phyloP scores from a whole-genome alignment of 2,888 invertebrate genomes.

The Odontocolon sp. region DNA sequence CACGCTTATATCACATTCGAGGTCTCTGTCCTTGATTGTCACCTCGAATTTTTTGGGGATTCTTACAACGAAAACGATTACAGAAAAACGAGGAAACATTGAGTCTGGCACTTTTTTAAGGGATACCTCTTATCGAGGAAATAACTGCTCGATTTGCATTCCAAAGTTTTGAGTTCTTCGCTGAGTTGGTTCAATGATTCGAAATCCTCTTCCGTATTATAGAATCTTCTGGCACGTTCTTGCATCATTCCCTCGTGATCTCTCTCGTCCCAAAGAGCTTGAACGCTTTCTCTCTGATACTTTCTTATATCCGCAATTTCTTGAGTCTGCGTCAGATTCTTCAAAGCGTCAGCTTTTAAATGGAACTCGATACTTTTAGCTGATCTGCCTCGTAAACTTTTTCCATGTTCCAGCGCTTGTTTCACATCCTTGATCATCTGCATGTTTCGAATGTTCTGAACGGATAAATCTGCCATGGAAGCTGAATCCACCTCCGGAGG shows the following conservation, averaged over 20 bases:
- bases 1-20: slow-evolving; percentile 30
- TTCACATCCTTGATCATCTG: slow-evolving; percentile 70
- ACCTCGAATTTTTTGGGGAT: slow-evolving; percentile 2
- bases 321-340: slow-evolving; percentile 82
- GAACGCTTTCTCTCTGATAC: slow-evolving; percentile 74
- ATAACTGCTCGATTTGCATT: slow-evolving; percentile 84
- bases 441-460: slow-evolving; percentile 71
- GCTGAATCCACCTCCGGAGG: slow-evolving; percentile 48
- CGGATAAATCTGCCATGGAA: slow-evolving; percentile 69
- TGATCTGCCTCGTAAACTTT: slow-evolving; percentile 87
- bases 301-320: slow-evolving; percentile 80
- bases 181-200: slow-evolving; percentile 85
- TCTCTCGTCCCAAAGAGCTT: slow-evolving; percentile 73
- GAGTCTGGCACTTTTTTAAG: background rate
- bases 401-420: slow-evolving; percentile 74
- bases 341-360: slow-evolving; percentile 79
- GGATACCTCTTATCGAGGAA: slow-evolving; percentile 86
- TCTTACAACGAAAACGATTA: background rate
- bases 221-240: slow-evolving; percentile 71
- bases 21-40: slow-evolving; percentile 39
- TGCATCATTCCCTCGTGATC: slow-evolving; percentile 81
- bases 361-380: slow-evolving; percentile 86
- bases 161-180: slow-evolving; percentile 85
- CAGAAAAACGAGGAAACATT: background rate
- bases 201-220: slow-evolving; percentile 81